Conservation (phyloP, 1,140 invertebrate species). For the Stegodyphus dumicola region DNA sequence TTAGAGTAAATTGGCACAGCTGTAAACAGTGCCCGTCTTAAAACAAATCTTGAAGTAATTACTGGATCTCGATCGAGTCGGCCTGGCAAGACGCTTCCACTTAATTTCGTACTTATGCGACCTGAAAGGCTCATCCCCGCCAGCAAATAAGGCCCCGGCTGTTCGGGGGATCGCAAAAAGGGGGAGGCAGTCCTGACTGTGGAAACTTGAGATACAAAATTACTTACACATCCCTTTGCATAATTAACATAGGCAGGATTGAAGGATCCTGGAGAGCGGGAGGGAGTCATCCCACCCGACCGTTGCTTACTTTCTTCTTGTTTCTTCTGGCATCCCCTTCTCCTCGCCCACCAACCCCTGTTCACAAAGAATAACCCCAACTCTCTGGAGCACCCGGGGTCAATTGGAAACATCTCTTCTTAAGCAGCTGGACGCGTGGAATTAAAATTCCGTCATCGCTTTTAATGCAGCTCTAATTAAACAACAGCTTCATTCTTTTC, state of each 20-base stretch:
- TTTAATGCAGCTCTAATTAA: constrained; percentile 62
- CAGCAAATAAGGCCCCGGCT: constrained; percentile 35
- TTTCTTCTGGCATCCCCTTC: constrained; percentile 28
- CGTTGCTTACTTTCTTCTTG: constrained; percentile 40
- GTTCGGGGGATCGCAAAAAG: constrained; percentile 29
- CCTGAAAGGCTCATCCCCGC: constrained; percentile 55
- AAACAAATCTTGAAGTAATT: constrained; percentile 62
- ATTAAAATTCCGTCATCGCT: constrained; percentile 62
- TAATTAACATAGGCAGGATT: constrained; percentile 61
- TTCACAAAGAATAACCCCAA: constrained; percentile 48
- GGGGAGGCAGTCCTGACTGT: constrained; percentile 30
- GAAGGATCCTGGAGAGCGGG: constrained; percentile 40
- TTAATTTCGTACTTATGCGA: constrained; percentile 60
- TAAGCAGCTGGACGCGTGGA: constrained; percentile 55
- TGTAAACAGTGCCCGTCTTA: constrained; percentile 59
- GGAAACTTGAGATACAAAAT: constrained; percentile 57
- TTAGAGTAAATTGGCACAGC: constrained; percentile 58
- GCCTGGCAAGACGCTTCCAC: constrained; percentile 33
- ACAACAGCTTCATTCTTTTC: constrained; percentile 60
- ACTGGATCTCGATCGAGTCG: constrained; percentile 51
- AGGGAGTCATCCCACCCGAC: background rate
- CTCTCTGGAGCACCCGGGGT: constrained; percentile 53
- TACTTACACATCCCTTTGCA: constrained; percentile 56
- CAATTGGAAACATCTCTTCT: constrained; percentile 57
- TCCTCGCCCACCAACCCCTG: constrained; percentile 14